Evolutionary conservation across 1,140 invertebrate genomes (phyloP).

Genomic region (Subanguina moxae): DNA sequence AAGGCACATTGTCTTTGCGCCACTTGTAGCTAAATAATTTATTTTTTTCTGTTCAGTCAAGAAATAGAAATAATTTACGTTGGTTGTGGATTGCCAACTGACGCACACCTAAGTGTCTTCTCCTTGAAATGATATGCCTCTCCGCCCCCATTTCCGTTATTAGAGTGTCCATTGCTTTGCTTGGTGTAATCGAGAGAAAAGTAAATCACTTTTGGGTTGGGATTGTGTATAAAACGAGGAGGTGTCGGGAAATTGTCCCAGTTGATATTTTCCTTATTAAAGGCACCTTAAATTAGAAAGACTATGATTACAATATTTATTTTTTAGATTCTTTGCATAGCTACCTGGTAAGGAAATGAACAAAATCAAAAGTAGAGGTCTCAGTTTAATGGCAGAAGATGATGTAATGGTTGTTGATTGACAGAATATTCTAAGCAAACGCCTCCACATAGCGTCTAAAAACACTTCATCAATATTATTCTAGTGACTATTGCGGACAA

Average conservation of each 20-base stretch:
- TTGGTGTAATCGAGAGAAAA: conserved; percentile 45
- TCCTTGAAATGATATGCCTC: conserved; percentile 11
- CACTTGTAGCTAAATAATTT: conserved; percentile 74
- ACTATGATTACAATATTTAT: too few relatives aligned
- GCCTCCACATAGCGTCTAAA: too few relatives aligned
- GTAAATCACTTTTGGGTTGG: conserved; percentile 50
- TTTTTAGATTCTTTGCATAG: too few relatives aligned
- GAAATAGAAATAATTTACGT: conserved; percentile 30
- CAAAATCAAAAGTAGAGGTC: too few relatives aligned
- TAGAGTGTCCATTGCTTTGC: conserved; percentile 3
- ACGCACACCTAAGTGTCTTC: conserved; percentile 45
- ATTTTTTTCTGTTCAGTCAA: too few relatives aligned
- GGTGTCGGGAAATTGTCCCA: conserved; percentile 53
- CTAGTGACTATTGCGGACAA: too few relatives aligned
- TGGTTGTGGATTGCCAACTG: conserved; percentile 50
- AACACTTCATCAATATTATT: too few relatives aligned
- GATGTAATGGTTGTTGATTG: too few relatives aligned
- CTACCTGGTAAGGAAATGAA: too few relatives aligned
- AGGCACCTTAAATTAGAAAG: conserved; percentile 2
- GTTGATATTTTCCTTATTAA: conserved; percentile 32
- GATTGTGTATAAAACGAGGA: conserved; percentile 47
- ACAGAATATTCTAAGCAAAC: too few relatives aligned
- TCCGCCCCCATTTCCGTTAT: neutral
- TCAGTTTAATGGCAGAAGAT: too few relatives aligned
- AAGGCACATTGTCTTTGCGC: conserved; percentile 90